Conservation (phyloP, 2,888 invertebrate species). For the Falcaria lacertinaria region DNA sequence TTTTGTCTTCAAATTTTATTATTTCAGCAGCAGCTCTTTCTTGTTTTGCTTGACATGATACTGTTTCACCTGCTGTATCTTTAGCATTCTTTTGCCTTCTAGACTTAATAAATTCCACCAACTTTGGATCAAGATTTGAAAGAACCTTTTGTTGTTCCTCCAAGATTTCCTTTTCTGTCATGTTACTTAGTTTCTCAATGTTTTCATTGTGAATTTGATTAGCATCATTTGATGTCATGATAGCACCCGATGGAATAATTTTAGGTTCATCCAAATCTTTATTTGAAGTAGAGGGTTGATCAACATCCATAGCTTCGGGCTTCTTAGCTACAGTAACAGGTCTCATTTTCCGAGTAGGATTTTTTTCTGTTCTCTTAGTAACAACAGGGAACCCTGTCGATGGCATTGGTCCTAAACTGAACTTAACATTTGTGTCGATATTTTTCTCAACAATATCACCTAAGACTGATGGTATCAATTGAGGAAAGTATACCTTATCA, state of each 20-base stretch:
- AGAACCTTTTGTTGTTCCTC: conserved; percentile 85
- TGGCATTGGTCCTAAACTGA: conserved; percentile 45
- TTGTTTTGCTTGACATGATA: neutral
- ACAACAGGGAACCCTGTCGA: conserved; percentile 74
- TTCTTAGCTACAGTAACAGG: conserved; percentile 54
- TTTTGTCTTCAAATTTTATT: conserved; percentile 25
- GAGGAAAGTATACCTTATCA: conserved; percentile 68
- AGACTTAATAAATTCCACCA: conserved; percentile 82
- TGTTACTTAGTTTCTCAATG: conserved; percentile 80
- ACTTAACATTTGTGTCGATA: conserved; percentile 25
- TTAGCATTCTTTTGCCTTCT: conserved; percentile 32
- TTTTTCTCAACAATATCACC: conserved; percentile 81
- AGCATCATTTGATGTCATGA: conserved; percentile 70
- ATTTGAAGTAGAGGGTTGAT: conserved; percentile 23
- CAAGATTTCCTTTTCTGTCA: conserved; percentile 87
- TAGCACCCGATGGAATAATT: conserved; percentile 58
- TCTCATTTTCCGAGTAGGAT: conserved; percentile 44
- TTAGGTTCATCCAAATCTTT: conserved; percentile 7
- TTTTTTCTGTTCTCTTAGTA: conserved; percentile 27
- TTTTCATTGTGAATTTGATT: conserved; percentile 87
- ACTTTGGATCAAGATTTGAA: conserved; percentile 80
- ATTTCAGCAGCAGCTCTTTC: neutral
- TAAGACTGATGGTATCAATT: conserved; percentile 60
- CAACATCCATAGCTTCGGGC: conserved; percentile 38
- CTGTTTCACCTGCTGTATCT: conserved; percentile 1